Evolutionary conservation across 2,113 vertebrate genomes (phyloP).

Genomic region (Rhabdomys dilectus): DNA sequence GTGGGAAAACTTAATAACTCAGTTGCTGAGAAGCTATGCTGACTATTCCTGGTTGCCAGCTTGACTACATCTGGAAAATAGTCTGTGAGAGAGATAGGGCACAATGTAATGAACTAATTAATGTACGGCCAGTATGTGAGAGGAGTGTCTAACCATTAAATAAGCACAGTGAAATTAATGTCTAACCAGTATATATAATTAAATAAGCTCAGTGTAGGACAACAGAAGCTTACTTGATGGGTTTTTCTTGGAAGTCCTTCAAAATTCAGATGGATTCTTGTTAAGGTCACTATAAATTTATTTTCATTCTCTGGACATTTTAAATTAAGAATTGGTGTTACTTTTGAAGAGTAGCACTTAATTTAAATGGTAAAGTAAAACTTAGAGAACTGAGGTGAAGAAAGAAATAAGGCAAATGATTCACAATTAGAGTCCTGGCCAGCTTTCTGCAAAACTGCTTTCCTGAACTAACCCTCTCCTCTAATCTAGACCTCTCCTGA

Average conservation of each 20-base stretch:
- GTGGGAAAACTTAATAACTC: not conserved
- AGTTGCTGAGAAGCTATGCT: not conserved
- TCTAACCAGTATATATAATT: not conserved
- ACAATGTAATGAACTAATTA: not conserved
- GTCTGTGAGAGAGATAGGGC: not conserved
- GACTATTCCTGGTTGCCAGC: not conserved
- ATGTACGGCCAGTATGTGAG: not conserved
- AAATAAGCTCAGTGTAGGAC: not conserved
- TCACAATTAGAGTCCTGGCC: not conserved
- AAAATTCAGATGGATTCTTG: conserved; percentile 21
- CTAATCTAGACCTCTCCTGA: not conserved
- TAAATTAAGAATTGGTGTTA: not conserved
- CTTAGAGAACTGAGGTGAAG: not conserved
- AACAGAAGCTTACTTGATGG: not conserved
- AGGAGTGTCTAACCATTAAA: not conserved
- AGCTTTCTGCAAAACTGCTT: not conserved
- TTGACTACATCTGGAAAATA: not conserved
- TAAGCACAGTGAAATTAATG: not conserved
- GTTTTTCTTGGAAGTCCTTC: not conserved
- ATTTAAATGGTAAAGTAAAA: conserved; percentile 45
- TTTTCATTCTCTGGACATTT: not conserved
- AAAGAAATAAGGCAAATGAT: not conserved
- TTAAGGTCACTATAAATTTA: not conserved
- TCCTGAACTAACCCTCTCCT: not conserved
- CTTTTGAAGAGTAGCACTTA: not conserved